Conservation (phyloP, 1,140 invertebrate species). For the Eupristina koningsbergeri region DNA sequence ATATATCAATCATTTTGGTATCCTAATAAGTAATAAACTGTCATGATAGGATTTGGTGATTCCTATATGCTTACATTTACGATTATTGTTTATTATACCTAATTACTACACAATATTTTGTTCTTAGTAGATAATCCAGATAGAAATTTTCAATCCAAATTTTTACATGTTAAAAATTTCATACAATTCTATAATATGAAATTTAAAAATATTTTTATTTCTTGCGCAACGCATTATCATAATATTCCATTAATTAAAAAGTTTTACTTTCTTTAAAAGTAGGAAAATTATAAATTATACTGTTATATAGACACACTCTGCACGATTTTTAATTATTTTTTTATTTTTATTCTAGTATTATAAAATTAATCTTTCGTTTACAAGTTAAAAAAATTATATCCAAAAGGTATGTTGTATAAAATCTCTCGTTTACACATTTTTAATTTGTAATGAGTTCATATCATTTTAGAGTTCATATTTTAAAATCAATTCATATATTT, state of each 20-base stretch:
- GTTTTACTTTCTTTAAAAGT: background rate
- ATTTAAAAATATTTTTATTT: conserved; percentile 13
- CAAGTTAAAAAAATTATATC: background rate
- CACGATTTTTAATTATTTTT: background rate
- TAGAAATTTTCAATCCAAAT: conserved; percentile 8
- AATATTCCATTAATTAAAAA: background rate
- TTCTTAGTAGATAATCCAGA: background rate
- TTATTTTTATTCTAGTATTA: background rate
- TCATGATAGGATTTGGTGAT: background rate
- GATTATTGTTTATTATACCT: background rate
- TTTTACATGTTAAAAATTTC: conserved; percentile 34
- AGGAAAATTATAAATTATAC: background rate
- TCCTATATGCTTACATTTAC: background rate
- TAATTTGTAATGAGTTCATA: background rate
- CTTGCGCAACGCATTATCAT: background rate
- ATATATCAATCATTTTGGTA: background rate
- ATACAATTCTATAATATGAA: conserved; percentile 4
- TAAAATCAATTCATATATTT: no score
- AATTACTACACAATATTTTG: background rate
- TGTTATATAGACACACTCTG: background rate
- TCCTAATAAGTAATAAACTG: background rate
- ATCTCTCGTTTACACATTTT: conserved; percentile 5
- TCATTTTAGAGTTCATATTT: no score
- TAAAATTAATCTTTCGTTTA: background rate
- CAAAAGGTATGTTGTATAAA: background rate